Evolutionary conservation across 1,140 invertebrate genomes (phyloP).

Genomic region (Micrasema minimum): DNA sequence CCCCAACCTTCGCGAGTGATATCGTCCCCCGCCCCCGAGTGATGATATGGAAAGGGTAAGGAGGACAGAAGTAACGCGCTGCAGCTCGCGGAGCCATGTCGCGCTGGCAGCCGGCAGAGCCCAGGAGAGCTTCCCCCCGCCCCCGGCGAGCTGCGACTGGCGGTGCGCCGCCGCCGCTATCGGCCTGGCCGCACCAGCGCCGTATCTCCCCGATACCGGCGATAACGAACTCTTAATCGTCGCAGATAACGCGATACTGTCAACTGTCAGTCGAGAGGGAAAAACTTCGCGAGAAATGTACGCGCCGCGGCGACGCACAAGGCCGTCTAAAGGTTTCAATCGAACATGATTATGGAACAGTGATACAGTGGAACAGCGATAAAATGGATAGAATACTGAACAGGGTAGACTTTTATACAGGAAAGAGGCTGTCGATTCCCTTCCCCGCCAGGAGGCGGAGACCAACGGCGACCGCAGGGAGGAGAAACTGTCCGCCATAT

Average conservation of each 20-base stretch:
- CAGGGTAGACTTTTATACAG: constrained; percentile 64
- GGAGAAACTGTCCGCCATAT: constrained; percentile 59
- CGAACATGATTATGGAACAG: constrained; percentile 5
- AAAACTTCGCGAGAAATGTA: not conserved
- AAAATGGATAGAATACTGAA: constrained; percentile 65
- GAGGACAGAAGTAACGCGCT: not conserved
- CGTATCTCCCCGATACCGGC: constrained; percentile 18
- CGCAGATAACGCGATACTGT: constrained; percentile 8
- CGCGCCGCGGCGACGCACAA: constrained; percentile 5
- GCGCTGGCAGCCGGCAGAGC: not conserved
- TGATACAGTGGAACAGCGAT: not conserved
- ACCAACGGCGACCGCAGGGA: constrained; percentile 4
- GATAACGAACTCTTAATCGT: constrained; percentile 24
- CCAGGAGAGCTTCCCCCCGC: not conserved
- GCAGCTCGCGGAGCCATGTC: not conserved
- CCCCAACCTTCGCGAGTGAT: constrained; percentile 8
- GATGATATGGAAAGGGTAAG: not conserved
- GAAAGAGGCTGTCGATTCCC: constrained; percentile 66
- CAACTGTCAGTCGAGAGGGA: constrained; percentile 11
- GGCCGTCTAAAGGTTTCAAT: not conserved
- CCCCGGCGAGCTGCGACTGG: not conserved
- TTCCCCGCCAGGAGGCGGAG: constrained; percentile 57
- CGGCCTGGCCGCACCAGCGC: not conserved
- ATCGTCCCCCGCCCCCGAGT: too few species aligned
- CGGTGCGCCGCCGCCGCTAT: not conserved